phyloP scores from a whole-genome alignment of 2,113 vertebrate genomes.

The Aphyosemion australe region DNA sequence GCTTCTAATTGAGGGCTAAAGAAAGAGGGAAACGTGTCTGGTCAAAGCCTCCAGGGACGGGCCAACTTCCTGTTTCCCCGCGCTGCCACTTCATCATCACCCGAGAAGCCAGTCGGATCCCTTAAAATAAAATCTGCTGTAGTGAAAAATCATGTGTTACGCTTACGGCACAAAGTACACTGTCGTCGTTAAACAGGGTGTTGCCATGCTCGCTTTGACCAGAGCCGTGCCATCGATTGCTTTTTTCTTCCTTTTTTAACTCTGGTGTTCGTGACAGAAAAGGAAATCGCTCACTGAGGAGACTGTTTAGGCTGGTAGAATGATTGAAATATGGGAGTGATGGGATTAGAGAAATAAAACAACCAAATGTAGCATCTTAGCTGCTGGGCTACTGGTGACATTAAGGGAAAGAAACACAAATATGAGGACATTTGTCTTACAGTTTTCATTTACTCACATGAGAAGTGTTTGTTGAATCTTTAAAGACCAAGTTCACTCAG shows the following conservation, averaged over 20 bases:
- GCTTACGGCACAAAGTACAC: constrained; percentile 55
- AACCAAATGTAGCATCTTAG: constrained; percentile 23
- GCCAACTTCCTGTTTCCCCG: constrained; percentile 59
- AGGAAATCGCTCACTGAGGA: constrained; percentile 43
- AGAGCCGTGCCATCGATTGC: constrained; percentile 41
- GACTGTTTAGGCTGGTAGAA: constrained; percentile 28
- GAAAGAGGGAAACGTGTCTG: constrained; percentile 74
- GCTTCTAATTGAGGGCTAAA: constrained; percentile 78
- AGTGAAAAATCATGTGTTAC: constrained; percentile 69
- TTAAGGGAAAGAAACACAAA: constrained; percentile 3
- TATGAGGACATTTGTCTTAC: background rate
- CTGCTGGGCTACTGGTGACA: background rate
- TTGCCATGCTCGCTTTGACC: constrained; percentile 62
- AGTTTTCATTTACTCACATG: background rate
- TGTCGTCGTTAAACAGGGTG: constrained; percentile 68
- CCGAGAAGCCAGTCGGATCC: constrained; percentile 59
- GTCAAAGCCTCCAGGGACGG: constrained; percentile 73
- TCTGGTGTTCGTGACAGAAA: constrained; percentile 47
- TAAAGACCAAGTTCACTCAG: too few species aligned
- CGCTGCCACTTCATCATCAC: constrained; percentile 69
- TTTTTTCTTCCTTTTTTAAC: constrained; percentile 14
- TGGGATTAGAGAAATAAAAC: constrained; percentile 26
- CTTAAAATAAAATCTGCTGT: constrained; percentile 68
- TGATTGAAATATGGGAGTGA: constrained; percentile 34
- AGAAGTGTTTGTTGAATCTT: too few species aligned